Evolutionary conservation across 2,797 vertebrate genomes (phyloP).

Genomic region (Thripadectes ignobilis): DNA sequence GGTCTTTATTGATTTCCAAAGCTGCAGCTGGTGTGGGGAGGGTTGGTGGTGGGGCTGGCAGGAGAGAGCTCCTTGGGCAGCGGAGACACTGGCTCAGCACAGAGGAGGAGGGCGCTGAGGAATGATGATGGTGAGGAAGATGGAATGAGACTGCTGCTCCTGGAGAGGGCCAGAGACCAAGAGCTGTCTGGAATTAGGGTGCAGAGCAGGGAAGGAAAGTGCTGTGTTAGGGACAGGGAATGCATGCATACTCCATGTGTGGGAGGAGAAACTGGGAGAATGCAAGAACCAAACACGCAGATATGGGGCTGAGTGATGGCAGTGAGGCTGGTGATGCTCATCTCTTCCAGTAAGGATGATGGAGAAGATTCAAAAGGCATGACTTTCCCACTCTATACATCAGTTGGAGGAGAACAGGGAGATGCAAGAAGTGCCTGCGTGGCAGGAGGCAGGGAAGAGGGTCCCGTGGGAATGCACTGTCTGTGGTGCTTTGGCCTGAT

Average conservation of each 20-base stretch:
- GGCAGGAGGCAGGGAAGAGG: not conserved
- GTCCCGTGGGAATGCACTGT: rapidly evolving
- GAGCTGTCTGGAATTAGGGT: not conserved
- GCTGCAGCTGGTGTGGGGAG: not conserved
- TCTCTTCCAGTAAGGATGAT: not conserved
- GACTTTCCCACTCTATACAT: not conserved
- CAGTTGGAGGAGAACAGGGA: not conserved
- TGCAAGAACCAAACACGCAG: rapidly evolving
- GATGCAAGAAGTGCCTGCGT: not conserved
- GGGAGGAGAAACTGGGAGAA: not conserved
- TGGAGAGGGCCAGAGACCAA: not conserved
- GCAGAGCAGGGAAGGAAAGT: not conserved
- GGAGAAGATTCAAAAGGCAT: not conserved
- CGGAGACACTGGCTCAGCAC: not conserved
- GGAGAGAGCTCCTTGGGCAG: not conserved
- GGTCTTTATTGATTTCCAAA: not conserved
- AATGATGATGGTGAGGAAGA: not conserved
- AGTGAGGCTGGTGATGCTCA: not conserved
- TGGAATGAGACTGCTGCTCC: not conserved
- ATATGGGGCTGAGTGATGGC: rapidly evolving
- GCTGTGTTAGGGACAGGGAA: not conserved
- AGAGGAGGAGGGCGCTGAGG: not conserved
- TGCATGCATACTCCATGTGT: rapidly evolving
- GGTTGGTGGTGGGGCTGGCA: rapidly evolving
- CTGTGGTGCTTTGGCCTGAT: not conserved